phyloP scores from a whole-genome alignment of 2,888 invertebrate genomes.

The Idaea aversata region DNA sequence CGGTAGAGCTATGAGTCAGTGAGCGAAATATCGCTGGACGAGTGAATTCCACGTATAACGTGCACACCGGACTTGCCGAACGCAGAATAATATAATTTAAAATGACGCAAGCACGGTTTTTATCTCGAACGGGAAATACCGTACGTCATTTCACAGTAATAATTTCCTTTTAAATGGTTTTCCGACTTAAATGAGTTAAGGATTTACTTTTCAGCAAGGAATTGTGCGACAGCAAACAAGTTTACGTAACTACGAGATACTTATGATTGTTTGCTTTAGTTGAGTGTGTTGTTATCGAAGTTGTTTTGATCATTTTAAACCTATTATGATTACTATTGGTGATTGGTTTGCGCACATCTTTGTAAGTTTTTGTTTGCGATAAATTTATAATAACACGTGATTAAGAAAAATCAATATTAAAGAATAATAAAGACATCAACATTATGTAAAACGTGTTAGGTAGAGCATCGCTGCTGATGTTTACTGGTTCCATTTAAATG shows the following conservation, averaged over 20 bases:
- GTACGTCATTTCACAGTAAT: slow-evolving; percentile 38
- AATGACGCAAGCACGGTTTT: slow-evolving; percentile 40
- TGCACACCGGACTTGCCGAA: slow-evolving; percentile 44
- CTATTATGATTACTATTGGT: neutral
- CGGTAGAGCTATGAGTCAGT: slow-evolving; percentile 50
- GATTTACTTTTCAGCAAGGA: neutral
- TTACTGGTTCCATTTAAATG: neutral
- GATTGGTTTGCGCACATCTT: neutral
- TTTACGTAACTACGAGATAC: neutral
- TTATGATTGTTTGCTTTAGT: slow-evolving; percentile 16
- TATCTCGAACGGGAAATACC: slow-evolving; percentile 57
- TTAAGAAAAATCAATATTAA: too few species aligned
- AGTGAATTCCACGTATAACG: slow-evolving; percentile 47
- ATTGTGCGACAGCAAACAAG: neutral
- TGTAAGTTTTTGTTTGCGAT: neutral
- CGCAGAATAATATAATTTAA: slow-evolving; percentile 38
- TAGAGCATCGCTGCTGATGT: slow-evolving; percentile 24
- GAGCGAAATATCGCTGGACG: slow-evolving; percentile 32
- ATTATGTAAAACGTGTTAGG: neutral
- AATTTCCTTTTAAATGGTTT: slow-evolving; percentile 11
- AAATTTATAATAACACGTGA: neutral
- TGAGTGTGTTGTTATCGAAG: slow-evolving; percentile 39
- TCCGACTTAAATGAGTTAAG: neutral
- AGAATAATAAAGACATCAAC: neutral
- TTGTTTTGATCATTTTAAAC: slow-evolving; percentile 40